Evolutionary conservation across 1,140 invertebrate genomes (phyloP).

Genomic region (Amphibalanus amphitrite): DNA sequence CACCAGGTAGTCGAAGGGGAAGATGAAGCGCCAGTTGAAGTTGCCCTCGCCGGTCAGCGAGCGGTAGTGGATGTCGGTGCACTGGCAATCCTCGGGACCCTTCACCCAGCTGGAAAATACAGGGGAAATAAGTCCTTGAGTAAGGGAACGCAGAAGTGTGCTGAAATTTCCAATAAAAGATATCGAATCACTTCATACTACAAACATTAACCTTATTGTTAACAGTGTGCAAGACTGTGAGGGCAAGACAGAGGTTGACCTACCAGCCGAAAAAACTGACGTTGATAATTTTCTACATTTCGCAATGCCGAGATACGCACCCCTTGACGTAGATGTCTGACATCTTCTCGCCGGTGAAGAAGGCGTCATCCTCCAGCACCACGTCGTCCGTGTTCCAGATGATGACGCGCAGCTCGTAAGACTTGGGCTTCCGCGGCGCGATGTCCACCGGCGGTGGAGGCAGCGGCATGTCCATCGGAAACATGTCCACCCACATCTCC

Average conservation of each 20-base stretch:
- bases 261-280: too few species aligned
- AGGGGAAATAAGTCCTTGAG: conserved; percentile 1
- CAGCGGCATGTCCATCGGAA: conserved; percentile 76
- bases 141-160: too few species aligned
- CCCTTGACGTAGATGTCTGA: conserved; percentile 88
- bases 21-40: conserved; percentile 85
- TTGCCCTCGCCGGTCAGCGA: conserved; percentile 81
- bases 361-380: conserved; percentile 73
- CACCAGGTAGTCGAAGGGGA: conserved; percentile 74
- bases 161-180: too few species aligned
- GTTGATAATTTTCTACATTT: too few species aligned
- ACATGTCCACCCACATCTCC: conserved; percentile 90
- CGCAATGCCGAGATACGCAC: conserved; percentile 38
- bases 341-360: conserved; percentile 86
- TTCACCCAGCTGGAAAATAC: conserved; percentile 52
- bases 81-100: conserved; percentile 67
- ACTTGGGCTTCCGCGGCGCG: conserved; percentile 67
- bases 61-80: conserved; percentile 72
- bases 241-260: too few species aligned
- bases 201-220: too few species aligned
- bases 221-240: too few species aligned
- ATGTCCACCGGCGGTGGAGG: conserved; percentile 65
- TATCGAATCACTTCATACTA: too few species aligned
- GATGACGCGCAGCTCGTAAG: conserved; percentile 69
- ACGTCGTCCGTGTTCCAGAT: conserved; percentile 90